Evolutionary conservation across 2,888 invertebrate species (phyloP).

Genomic region (Cerastis rubricosa): DNA sequence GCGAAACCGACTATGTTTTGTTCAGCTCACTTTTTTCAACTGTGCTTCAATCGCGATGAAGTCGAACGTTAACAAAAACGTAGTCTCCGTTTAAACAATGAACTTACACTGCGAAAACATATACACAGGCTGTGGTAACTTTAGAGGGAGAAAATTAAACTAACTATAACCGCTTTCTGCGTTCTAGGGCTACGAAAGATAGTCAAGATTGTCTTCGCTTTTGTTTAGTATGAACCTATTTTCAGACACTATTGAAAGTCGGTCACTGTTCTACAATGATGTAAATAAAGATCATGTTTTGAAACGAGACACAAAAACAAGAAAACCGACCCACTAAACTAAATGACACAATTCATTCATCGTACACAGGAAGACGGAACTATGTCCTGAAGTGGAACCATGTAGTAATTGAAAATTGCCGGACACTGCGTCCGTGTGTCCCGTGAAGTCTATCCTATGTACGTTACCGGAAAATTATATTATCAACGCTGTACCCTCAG

Average conservation of each 20-base stretch:
- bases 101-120: constrained; percentile 77
- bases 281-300: constrained; percentile 25
- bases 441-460: constrained; percentile 15
- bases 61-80: constrained; percentile 79
- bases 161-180: neutral
- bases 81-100: constrained; percentile 78
- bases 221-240: constrained; percentile 27
- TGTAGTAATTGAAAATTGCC: constrained; percentile 36
- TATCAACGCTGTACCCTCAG: constrained; percentile 59
- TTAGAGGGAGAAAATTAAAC: constrained; percentile 29
- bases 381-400: constrained; percentile 16
- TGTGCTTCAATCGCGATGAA: constrained; percentile 76
- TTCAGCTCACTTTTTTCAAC: constrained; percentile 75
- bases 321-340: neutral
- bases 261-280: constrained; percentile 6
- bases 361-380: constrained; percentile 18
- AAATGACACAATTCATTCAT: neutral
- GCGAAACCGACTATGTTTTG: constrained; percentile 85
- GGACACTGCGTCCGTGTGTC: constrained; percentile 30
- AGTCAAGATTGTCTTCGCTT: neutral
- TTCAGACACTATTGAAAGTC: constrained; percentile 11
- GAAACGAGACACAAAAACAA: constrained; percentile 6
- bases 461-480: constrained; percentile 35
- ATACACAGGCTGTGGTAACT: constrained; percentile 72
- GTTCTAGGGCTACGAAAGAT: neutral